Evolutionary conservation across 2,113 vertebrate species (phyloP), one percentile per base, ranked within the genome.

Genomic region (Speoplatyrhinus poulsoni): DNA sequence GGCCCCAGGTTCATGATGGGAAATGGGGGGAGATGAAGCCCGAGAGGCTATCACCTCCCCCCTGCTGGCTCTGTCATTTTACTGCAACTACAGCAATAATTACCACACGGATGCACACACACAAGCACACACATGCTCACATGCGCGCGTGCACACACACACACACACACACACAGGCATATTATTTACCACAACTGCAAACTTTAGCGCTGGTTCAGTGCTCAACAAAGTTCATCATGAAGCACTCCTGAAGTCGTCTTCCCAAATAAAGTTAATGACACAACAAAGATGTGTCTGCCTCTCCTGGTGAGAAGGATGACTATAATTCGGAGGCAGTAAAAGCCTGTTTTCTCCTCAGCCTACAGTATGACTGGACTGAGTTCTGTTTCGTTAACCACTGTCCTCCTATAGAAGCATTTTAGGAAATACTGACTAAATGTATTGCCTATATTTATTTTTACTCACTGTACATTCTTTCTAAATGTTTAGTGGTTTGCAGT

Each of bases 61-160:
- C 91, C 91, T 72, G 84, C 86, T 90, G 87, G 71, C 84, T 65
- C 73, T 85, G 77, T 84, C 82, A 85, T 87, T 89, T 89, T 79
- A 85, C 86, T 75, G 65, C 64, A 84, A 87, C 76, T 83, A 85
- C 80, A 73, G 76, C 77, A 63, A 88, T 90, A 90, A 92, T 90
- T 90, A 92, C 86, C 60, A 76, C 53, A 69, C 73, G 56, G 26
- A 26, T 26, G 26, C 26, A 26, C 26, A 41, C 36, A 41, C 36
- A 41, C 36, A 41, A 1, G 5, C 36, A 41, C 36, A 41, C 36
- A 41, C 81, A 26, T 26, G 26, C 26, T 26, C 26, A 26, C 1
- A 3, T 26, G 26, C 26, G 26, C 26, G 26, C 2, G 26, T 19
- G 19, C 19, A 87, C 81, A 3, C 87, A 82, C 78, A 52, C 36